Evolutionary conservation across 2,888 invertebrate genomes (phyloP).

Genomic region (Ptychoptera albimana): DNA sequence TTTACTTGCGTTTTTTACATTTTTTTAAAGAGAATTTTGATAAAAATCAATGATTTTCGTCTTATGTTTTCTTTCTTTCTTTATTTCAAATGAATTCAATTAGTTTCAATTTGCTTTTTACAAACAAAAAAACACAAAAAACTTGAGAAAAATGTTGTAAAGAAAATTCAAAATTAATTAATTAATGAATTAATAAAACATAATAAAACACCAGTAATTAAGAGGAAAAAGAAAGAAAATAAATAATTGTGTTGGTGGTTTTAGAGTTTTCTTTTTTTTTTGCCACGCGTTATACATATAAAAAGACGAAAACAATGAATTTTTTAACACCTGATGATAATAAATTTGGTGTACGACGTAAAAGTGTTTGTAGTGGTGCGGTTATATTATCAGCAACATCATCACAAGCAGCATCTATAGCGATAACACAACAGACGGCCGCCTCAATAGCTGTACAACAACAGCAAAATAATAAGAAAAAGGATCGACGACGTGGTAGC

Average conservation of each 20-base stretch:
- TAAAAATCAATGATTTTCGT: neutral
- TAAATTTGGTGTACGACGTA: conserved; percentile 22
- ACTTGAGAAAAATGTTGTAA: too few relatives aligned
- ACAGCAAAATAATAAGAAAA: conserved; percentile 16
- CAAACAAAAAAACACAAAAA: neutral
- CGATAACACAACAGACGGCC: conserved; percentile 14
- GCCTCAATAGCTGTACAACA: conserved; percentile 6
- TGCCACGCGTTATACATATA: too few relatives aligned
- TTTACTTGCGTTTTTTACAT: too few relatives aligned
- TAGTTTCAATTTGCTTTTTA: neutral
- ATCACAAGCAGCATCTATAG: conserved; percentile 10
- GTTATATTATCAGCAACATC: conserved; percentile 16
- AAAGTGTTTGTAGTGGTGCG: conserved; percentile 24
- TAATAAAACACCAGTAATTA: too few relatives aligned
- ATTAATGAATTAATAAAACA: too few relatives aligned
- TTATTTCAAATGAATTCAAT: neutral
- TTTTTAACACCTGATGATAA: conserved; percentile 24
- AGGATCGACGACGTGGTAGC: conserved; percentile 24
- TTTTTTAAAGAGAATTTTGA: too few relatives aligned
- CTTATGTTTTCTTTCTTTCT: neutral
- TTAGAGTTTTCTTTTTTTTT: too few relatives aligned
- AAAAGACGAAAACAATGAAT: conserved; percentile 16
- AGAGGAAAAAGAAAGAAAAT: too few relatives aligned
- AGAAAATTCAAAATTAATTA: too few relatives aligned
- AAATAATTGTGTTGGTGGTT: too few relatives aligned